These are phyloP conservation scores for Gila robusta DNA, from an alignment of 2,797 vertebrate genomes.

Conservation along the genomic window DNA sequence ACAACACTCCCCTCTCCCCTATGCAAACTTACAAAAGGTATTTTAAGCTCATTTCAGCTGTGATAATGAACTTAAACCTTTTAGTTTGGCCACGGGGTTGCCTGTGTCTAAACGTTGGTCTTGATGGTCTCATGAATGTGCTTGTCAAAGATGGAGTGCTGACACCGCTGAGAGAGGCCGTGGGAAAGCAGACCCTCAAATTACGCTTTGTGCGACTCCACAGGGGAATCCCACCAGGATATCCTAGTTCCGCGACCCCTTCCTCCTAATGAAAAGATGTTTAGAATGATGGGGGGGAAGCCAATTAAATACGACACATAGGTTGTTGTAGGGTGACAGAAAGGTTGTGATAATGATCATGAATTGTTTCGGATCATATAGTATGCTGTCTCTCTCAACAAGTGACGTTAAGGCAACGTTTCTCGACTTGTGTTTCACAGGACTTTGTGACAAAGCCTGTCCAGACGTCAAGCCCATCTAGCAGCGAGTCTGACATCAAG, in stretches of 20 bases:
- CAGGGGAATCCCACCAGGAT: conserved; percentile 72
- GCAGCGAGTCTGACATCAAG: conserved; percentile 61
- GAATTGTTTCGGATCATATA: neutral
- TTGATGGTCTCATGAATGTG: conserved; percentile 59
- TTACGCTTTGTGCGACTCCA: conserved; percentile 72
- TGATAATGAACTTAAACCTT: conserved; percentile 14
- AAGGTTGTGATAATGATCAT: conserved; percentile 22
- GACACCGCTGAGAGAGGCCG: conserved; percentile 74
- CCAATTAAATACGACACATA: conserved; percentile 33
- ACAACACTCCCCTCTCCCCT: neutral
- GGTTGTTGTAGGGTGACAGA: conserved; percentile 25
- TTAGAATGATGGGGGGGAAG: conserved; percentile 38
- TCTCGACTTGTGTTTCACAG: conserved; percentile 68
- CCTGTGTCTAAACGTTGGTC: neutral
- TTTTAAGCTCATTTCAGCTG: conserved; percentile 20
- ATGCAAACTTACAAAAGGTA: neutral
- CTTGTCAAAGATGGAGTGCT: conserved; percentile 72
- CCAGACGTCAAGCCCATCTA: conserved; percentile 65
- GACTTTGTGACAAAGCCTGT: conserved; percentile 71
- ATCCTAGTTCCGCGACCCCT: conserved; percentile 67
- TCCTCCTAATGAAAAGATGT: conserved; percentile 66
- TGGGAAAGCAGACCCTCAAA: conserved; percentile 78
- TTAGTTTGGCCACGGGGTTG: conserved; percentile 17
- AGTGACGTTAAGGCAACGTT: conserved; percentile 34
- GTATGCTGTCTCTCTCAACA: neutral